A percentile compares a stretch with the other conserved stretches of the same genome.
Evolutionary conservation across 2,113 vertebrate genomes (phyloP).

Genomic region (Xiphophorus hellerii): DNA sequence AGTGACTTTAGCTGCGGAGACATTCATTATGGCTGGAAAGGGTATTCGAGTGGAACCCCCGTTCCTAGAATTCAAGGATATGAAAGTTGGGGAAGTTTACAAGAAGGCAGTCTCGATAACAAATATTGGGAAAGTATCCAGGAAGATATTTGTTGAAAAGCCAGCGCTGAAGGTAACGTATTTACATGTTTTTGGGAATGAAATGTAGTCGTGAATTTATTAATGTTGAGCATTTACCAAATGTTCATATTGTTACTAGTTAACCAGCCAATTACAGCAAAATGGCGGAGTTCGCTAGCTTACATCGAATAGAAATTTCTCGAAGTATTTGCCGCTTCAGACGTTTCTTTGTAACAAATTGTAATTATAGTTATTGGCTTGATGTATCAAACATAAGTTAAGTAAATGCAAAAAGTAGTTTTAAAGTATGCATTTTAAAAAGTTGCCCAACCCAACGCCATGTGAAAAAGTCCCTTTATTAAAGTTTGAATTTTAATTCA

Average conservation of each 20-base stretch:
- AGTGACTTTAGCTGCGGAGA: neutral
- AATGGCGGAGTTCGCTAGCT: neutral
- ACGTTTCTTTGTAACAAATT: no score
- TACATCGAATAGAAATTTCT: no score
- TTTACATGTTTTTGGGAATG: neutral
- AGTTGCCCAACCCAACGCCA: no score
- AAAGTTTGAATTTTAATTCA: no score
- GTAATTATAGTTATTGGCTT: no score
- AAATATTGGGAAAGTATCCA: constrained; percentile 69
- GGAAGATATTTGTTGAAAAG: constrained; percentile 67
- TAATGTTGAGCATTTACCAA: neutral
- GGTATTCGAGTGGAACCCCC: constrained; percentile 69
- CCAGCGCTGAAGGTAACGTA: constrained; percentile 58
- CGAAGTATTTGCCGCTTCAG: no score
- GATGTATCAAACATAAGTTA: no score
- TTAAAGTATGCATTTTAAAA: no score
- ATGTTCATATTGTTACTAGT: neutral
- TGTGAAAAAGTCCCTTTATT: no score
- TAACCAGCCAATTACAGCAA: neutral
- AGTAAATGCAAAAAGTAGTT: no score
- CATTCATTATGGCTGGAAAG: constrained; percentile 28
- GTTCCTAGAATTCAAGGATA: constrained; percentile 68
- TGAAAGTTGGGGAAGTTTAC: constrained; percentile 67
- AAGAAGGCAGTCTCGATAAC: constrained; percentile 58
- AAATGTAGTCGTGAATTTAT: neutral